Evolutionary conservation across 2,888 invertebrate species (phyloP).

Genomic region (Bombylius major): DNA sequence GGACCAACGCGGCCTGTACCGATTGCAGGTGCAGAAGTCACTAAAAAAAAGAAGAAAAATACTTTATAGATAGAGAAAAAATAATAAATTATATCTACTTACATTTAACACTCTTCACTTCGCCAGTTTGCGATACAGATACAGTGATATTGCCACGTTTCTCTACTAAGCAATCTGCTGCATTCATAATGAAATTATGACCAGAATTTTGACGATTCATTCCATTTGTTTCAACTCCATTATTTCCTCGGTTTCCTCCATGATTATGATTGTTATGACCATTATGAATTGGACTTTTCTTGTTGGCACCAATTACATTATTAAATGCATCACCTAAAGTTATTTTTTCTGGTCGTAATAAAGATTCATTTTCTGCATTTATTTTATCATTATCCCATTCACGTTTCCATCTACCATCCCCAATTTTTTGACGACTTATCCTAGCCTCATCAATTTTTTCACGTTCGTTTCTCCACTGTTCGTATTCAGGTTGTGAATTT

Average conservation of each 20-base stretch:
- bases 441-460: conserved; percentile 36
- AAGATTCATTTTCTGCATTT: conserved; percentile 9
- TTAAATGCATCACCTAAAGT: conserved; percentile 9
- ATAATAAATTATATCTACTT: conserved; percentile 2
- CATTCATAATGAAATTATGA: not conserved
- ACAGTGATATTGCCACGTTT: conserved; percentile 16
- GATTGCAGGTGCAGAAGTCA: conserved; percentile 31
- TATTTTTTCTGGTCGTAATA: conserved; percentile 4
- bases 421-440: conserved; percentile 35
- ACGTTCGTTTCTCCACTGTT: conserved; percentile 37
- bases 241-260: too few relatives aligned
- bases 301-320: conserved; percentile 1
- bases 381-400: conserved; percentile 38
- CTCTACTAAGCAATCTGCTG: conserved; percentile 9
- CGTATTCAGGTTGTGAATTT: conserved; percentile 24
- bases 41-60: conserved; percentile 17
- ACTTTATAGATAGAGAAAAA: not conserved
- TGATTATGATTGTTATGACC: not conserved
- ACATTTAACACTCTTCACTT: conserved; percentile 20
- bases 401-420: conserved; percentile 37
- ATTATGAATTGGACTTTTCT: conserved; percentile 8
- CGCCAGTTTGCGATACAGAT: conserved; percentile 16
- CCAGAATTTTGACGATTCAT: not conserved
- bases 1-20: conserved; percentile 37
- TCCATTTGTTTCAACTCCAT: not conserved